These are phyloP conservation scores for Corvus moneduloides DNA, from an alignment of 2,113 vertebrate species.

Conservation along the genomic window DNA sequence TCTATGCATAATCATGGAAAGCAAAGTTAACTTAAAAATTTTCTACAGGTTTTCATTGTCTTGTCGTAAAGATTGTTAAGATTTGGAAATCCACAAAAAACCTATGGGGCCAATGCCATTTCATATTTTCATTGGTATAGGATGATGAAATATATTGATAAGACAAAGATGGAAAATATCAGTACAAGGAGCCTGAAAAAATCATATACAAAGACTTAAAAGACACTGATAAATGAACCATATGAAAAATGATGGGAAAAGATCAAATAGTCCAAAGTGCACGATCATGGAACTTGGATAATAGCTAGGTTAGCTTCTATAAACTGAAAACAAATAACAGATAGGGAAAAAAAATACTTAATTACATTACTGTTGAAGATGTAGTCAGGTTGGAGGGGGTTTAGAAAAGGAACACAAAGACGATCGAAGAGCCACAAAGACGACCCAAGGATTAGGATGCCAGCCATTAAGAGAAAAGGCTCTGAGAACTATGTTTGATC, in stretches of 20 bases:
- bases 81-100: not conserved
- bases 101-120: accelerated
- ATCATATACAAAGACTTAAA: not conserved
- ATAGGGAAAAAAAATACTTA: not conserved
- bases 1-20: not conserved
- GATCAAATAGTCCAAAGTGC: not conserved
- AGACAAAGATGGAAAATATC: not conserved
- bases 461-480: not conserved
- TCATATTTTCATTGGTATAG: not conserved
- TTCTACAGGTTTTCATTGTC: not conserved
- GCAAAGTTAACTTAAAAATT: not conserved
- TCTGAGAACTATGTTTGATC: not conserved
- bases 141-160: not conserved
- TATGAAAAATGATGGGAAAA: not conserved
- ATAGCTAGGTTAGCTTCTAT: not conserved
- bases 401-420: not conserved
- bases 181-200: not conserved
- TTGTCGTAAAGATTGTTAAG: not conserved
- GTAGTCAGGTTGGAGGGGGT: not conserved
- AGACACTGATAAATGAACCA: not conserved
- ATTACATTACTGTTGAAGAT: not conserved
- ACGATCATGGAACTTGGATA: not conserved
- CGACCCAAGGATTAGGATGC: not conserved
- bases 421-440: accelerated
- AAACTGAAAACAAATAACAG: not conserved